A percentile compares a stretch with the other conserved stretches of the same genome.
Evolutionary conservation across 2,113 vertebrate species (phyloP).

Genomic region (Oncorhynchus masou): DNA sequence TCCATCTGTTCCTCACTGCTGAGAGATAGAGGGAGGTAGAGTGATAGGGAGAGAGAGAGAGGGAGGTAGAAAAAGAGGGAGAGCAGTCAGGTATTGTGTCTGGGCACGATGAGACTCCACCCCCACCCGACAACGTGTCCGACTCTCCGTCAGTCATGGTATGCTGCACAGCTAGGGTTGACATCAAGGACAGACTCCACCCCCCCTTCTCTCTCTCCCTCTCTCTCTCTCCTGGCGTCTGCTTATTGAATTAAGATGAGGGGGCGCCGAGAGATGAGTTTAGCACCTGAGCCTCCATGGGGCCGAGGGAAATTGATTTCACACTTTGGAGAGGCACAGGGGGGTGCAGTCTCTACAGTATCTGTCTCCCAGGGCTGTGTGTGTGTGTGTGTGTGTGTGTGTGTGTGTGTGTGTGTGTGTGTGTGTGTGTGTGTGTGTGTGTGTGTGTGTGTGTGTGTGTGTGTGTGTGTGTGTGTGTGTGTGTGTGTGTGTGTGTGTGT

Average conservation of each 20-base stretch:
- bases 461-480: conserved; percentile 5
- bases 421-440: conserved; percentile 30
- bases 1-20: conserved; percentile 8
- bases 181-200: conserved; percentile 64
- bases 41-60: neutral
- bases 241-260: conserved; percentile 73
- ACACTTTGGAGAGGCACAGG: conserved; percentile 59
- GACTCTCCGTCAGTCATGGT: conserved; percentile 49
- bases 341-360: conserved; percentile 28
- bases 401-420: conserved; percentile 20
- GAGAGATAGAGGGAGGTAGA: conserved; percentile 1
- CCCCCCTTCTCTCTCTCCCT: conserved; percentile 13
- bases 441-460: conserved; percentile 31
- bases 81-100: conserved; percentile 62
- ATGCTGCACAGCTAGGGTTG: conserved; percentile 58
- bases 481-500: conserved; percentile 13
- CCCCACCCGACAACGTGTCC: conserved; percentile 39
- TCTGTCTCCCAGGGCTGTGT: conserved; percentile 15
- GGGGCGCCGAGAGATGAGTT: conserved; percentile 70
- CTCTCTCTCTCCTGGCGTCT: conserved; percentile 40
- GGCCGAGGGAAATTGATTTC: conserved; percentile 67
- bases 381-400: conserved; percentile 9
- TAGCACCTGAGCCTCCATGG: conserved; percentile 64
- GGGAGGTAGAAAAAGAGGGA: conserved; percentile 21
- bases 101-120: conserved; percentile 57